Conservation (phyloP, 2,113 vertebrate genomes). For the Petroica traversi region DNA sequence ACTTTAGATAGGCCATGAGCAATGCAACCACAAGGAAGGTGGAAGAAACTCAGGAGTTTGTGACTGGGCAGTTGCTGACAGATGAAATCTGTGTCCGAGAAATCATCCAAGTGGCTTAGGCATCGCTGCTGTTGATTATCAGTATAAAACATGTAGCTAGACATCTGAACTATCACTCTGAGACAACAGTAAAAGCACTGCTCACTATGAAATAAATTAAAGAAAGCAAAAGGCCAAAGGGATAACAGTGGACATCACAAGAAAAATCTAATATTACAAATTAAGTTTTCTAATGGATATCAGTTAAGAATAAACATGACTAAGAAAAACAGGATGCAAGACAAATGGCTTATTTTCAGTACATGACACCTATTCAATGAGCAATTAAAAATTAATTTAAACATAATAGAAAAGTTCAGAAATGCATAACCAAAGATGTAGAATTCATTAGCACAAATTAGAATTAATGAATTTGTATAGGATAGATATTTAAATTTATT, state of each 20-base stretch:
- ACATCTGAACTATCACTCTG: neutral
- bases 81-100: neutral
- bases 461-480: neutral
- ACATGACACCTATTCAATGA: neutral
- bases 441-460: neutral
- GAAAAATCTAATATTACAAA: neutral
- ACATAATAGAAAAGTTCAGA: neutral
- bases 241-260: neutral
- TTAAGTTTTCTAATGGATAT: neutral
- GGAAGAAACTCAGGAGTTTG: rapidly evolving
- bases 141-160: neutral
- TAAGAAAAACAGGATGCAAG: neutral
- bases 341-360: neutral
- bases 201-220: neutral
- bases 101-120: neutral
- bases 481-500: neutral
- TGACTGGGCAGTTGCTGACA: neutral
- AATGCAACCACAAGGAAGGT: neutral
- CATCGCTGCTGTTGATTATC: neutral
- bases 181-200: neutral
- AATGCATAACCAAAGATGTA: neutral
- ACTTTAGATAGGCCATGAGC: neutral
- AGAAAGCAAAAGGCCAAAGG: neutral
- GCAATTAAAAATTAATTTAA: neutral
- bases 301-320: neutral